These are phyloP conservation scores for Astyanax mexicanus DNA, from an alignment of 2,797 vertebrate species.

Conservation along the genomic window DNA sequence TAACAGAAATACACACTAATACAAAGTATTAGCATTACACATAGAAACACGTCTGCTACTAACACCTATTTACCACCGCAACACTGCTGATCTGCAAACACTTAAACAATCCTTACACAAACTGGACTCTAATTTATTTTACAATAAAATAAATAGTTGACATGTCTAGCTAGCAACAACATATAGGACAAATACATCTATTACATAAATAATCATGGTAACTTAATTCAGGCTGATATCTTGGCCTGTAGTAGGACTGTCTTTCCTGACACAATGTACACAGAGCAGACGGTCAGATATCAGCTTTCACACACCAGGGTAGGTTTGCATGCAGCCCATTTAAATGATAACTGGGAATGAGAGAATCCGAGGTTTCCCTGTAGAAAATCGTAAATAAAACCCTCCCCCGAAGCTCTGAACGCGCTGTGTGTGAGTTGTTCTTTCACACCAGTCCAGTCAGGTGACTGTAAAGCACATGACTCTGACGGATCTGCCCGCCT, in stretches of 20 bases:
- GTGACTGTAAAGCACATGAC: slow-evolving; percentile 85
- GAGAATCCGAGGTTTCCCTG: not conserved
- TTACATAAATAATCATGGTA: too few relatives aligned
- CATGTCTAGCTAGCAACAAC: too few relatives aligned
- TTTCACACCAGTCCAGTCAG: slow-evolving; percentile 80
- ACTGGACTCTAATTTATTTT: too few relatives aligned
- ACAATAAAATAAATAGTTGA: too few relatives aligned
- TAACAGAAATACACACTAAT: too few relatives aligned
- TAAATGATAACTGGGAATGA: not conserved
- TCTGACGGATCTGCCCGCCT: slow-evolving; percentile 60
- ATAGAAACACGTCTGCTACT: too few relatives aligned
- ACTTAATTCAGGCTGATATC: too few relatives aligned
- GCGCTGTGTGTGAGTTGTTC: not conserved
- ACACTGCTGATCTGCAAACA: too few relatives aligned
- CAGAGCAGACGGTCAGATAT: not conserved
- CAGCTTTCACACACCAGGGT: not conserved
- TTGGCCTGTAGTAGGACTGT: not conserved
- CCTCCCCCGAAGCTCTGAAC: not conserved
- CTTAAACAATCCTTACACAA: too few relatives aligned
- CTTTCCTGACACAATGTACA: not conserved
- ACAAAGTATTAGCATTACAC: too few relatives aligned
- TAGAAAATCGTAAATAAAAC: not conserved
- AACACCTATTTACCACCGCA: too few relatives aligned
- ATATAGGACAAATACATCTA: too few relatives aligned
- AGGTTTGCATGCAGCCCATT: not conserved